Evolutionary conservation across 2,888 invertebrate genomes (phyloP).

Genomic region (Thumatha senex): DNA sequence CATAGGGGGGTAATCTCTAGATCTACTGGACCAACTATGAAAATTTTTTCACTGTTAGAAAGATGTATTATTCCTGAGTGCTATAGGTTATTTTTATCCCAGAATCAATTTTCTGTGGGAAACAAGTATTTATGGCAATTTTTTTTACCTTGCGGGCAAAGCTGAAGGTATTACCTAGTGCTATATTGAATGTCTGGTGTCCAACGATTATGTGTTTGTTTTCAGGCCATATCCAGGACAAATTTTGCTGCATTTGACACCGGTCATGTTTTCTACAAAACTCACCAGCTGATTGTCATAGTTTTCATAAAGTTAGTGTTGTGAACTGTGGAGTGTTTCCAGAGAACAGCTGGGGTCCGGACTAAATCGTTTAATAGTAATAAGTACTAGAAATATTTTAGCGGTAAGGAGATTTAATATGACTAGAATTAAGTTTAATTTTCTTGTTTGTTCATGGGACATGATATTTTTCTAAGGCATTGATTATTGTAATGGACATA

Average conservation of each 20-base stretch:
- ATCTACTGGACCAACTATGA: too few species aligned
- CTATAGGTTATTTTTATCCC: too few species aligned
- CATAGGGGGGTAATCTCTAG: too few species aligned
- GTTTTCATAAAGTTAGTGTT: conserved; percentile 69
- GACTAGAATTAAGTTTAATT: conserved; percentile 76
- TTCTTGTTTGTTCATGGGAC: conserved; percentile 65
- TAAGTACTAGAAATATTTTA: conserved; percentile 73
- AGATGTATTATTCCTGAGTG: too few species aligned
- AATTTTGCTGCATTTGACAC: conserved; percentile 73
- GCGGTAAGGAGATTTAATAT: conserved; percentile 76
- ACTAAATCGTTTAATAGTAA: conserved; percentile 65
- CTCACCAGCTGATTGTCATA: conserved; percentile 65
- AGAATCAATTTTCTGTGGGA: too few species aligned
- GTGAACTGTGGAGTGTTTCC: conserved; percentile 74
- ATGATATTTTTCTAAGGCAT: conserved; percentile 63
- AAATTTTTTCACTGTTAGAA: too few species aligned
- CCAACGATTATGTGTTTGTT: not conserved
- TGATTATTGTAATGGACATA: conserved; percentile 44
- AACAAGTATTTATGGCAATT: too few species aligned
- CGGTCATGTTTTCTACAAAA: conserved; percentile 63
- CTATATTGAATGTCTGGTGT: too few species aligned
- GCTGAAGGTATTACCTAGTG: too few species aligned
- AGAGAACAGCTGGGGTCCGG: conserved; percentile 70
- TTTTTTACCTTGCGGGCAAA: too few species aligned
- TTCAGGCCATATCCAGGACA: conserved; percentile 51